Conservation (phyloP, 1,140 invertebrate genomes). For the Ceratitis capitata region DNA sequence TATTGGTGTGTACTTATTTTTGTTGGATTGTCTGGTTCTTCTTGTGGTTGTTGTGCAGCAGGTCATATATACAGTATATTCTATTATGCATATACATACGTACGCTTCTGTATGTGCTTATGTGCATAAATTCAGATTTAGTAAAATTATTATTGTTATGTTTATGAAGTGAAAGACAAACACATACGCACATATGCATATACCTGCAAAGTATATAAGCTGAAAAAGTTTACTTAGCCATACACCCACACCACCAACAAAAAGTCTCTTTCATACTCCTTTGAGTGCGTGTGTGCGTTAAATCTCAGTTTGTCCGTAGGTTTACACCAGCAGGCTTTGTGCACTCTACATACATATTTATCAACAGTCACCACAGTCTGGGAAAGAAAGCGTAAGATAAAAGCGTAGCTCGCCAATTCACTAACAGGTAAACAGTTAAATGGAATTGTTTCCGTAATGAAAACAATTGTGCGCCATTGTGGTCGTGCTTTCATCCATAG, state of each 20-base stretch:
- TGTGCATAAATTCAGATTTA: constrained; percentile 15
- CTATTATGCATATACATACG: not conserved
- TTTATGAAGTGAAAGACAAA: not conserved
- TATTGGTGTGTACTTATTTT: not conserved
- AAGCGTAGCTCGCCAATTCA: not conserved
- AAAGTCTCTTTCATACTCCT: not conserved
- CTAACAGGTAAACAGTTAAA: constrained; percentile 28
- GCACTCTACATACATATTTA: not conserved
- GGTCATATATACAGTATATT: not conserved
- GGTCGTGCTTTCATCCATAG: not conserved
- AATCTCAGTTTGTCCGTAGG: not conserved
- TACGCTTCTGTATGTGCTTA: not conserved
- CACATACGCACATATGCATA: not conserved
- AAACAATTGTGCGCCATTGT: constrained; percentile 19
- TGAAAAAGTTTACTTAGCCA: not conserved
- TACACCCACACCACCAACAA: not conserved
- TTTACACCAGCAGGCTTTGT: not conserved
- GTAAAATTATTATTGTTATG: constrained; percentile 27
- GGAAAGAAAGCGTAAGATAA: constrained; percentile 2
- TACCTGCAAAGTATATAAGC: not conserved
- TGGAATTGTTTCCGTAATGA: constrained; percentile 27
- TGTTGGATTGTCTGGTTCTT: not conserved
- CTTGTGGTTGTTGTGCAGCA: not conserved
- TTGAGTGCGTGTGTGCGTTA: not conserved
- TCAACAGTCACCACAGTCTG: not conserved